Conservation (phyloP, 2,797 vertebrate genomes). For the Falco cherrug region DNA sequence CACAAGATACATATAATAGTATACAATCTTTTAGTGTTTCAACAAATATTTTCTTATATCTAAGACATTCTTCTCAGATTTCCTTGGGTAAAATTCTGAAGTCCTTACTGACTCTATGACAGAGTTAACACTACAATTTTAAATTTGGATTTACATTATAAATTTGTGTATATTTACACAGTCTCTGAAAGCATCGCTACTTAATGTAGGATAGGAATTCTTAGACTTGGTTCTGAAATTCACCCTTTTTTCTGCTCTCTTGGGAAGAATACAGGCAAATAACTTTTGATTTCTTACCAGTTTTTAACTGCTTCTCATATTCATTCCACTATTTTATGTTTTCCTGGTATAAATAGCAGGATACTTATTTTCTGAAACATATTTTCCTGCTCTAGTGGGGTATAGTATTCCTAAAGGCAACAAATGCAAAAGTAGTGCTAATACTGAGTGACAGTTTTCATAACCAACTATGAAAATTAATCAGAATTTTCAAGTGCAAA, state of each 20-base stretch:
- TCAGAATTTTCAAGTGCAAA: neutral
- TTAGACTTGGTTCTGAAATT: neutral
- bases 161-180: neutral
- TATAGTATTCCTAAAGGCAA: neutral
- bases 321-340: neutral
- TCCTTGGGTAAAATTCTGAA: neutral
- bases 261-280: neutral
- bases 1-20: neutral
- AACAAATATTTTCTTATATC: neutral
- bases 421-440: neutral
- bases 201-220: neutral
- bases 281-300: neutral
- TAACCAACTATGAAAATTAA: conserved; percentile 9
- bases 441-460: neutral
- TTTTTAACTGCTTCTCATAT: neutral
- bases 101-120: neutral
- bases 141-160: neutral
- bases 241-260: neutral
- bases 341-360: neutral
- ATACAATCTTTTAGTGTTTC: neutral
- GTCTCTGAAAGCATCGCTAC: neutral
- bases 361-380: neutral
- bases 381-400: neutral
- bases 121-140: neutral
- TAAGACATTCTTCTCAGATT: neutral